Conservation (phyloP, 2,888 invertebrate genomes). For the Anodontia alba region DNA sequence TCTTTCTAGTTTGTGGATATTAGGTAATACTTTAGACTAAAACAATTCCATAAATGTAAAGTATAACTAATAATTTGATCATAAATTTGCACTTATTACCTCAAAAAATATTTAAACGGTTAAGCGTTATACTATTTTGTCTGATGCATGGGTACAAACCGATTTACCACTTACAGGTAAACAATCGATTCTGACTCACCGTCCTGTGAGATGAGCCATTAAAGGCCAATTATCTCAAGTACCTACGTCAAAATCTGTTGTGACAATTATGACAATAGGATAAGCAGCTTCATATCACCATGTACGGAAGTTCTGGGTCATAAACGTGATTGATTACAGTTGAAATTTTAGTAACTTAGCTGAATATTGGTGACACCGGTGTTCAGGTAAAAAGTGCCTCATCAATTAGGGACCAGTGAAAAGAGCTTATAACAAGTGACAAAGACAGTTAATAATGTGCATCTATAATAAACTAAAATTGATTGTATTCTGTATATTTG, state of each 20-base stretch:
- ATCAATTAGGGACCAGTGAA: neutral
- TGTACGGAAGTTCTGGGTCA: conserved; percentile 9
- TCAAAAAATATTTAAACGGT: too few species aligned
- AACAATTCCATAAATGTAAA: too few species aligned
- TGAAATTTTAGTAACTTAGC: too few species aligned
- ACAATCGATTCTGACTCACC: neutral
- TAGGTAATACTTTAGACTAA: too few species aligned
- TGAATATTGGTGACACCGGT: too few species aligned
- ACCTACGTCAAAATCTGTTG: neutral
- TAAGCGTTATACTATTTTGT: neutral
- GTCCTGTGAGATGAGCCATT: neutral
- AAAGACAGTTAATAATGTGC: neutral
- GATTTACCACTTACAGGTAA: neutral
- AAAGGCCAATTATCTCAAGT: conserved; percentile 5
- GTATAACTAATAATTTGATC: too few species aligned
- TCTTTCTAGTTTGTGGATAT: too few species aligned
- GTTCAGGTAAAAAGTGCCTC: neutral
- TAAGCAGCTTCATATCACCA: neutral
- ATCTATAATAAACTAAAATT: neutral
- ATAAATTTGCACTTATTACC: too few species aligned
- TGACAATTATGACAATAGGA: neutral
- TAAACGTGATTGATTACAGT: neutral
- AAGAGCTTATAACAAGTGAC: too few species aligned
- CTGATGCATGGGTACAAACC: neutral
- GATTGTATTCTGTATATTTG: neutral